Evolutionary conservation across 2,797 vertebrate genomes (phyloP).

Genomic region (Thamnophis elegans): DNA sequence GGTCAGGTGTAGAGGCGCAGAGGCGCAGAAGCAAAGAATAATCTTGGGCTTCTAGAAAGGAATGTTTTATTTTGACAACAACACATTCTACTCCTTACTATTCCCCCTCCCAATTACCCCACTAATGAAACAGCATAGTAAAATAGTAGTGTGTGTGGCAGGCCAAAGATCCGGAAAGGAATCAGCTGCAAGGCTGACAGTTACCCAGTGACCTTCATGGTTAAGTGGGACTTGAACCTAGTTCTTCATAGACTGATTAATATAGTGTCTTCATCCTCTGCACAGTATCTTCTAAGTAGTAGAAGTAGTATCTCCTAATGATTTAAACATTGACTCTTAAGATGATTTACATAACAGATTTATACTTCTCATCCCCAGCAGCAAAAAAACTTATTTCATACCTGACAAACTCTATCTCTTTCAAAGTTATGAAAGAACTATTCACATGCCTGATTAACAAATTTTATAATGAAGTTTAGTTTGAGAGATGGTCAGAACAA

Average conservation of each 20-base stretch:
- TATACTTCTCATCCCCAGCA: no score
- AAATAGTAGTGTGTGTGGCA: no score
- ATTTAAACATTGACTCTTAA: background rate
- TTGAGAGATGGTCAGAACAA: background rate
- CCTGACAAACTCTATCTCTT: background rate
- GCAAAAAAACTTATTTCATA: background rate
- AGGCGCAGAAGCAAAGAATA: no score
- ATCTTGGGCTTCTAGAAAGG: no score
- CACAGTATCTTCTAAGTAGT: background rate
- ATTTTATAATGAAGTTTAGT: background rate
- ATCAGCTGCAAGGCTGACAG: no score
- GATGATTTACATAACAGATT: background rate
- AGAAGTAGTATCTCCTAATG: no score
- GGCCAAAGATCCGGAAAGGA: no score
- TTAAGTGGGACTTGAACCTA: background rate
- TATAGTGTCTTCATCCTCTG: background rate
- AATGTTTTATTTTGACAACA: no score
- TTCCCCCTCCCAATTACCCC: no score
- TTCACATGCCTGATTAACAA: background rate
- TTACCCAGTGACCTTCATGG: background rate
- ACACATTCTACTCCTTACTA: no score
- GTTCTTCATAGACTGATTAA: background rate
- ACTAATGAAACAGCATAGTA: no score
- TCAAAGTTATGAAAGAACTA: background rate
- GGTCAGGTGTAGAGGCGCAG: no score